Conservation (phyloP, 2,888 invertebrate species). For the Macrosiphum euphorbiae region DNA sequence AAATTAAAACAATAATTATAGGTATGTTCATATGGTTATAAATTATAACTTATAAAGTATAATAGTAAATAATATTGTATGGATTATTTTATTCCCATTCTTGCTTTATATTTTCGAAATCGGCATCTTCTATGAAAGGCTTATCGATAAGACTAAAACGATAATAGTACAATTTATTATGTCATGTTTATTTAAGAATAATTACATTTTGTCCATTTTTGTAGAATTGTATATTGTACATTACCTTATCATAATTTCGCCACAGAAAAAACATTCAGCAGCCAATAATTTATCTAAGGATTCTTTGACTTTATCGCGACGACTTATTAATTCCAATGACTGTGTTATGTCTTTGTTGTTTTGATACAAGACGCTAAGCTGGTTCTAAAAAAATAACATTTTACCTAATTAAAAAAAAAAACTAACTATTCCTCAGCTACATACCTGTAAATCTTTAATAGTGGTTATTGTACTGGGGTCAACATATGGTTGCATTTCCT, state of each 20-base stretch:
- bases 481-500: constrained; percentile 77
- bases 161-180: constrained; percentile 25
- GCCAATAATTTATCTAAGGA: constrained; percentile 92
- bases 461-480: constrained; percentile 69
- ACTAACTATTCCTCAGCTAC: neutral
- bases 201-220: neutral
- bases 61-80: neutral
- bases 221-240: constrained; percentile 66
- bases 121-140: constrained; percentile 87
- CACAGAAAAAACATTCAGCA: constrained; percentile 92
- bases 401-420: neutral
- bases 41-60: neutral
- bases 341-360: constrained; percentile 69
- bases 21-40: neutral
- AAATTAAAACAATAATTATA: neutral
- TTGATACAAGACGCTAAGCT: constrained; percentile 28
- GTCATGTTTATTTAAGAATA: neutral
- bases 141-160: constrained; percentile 83
- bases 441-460: constrained; percentile 71
- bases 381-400: constrained; percentile 13
- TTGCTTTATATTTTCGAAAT: constrained; percentile 85
- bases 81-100: constrained; percentile 82
- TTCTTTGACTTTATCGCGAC: constrained; percentile 78
- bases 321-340: constrained; percentile 69
- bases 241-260: constrained; percentile 88